Evolutionary conservation across 2,113 vertebrate genomes (phyloP), one percentile per base, ranked within the genome.

Genomic region (Thymallus thymallus): DNA sequence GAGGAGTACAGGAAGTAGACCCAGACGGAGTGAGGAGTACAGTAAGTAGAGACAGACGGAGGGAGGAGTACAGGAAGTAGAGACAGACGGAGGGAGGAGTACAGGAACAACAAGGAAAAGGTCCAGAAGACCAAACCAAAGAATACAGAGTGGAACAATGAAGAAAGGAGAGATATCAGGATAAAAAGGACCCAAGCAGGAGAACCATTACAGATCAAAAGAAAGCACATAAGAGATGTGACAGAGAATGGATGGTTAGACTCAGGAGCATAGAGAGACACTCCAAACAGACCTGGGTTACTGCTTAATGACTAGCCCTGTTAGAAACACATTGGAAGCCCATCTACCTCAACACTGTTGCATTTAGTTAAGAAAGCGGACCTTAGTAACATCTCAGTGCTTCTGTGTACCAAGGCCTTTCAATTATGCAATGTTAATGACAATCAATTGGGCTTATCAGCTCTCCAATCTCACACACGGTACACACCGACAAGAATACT

Each of bases 381-480:
- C 78, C 81, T 84, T 35, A 67, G 29, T 7, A 63, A 41, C 45
- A 85, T 69, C 82, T 23, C 32, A 76, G 18, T 26, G 64, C 73
- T 51, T 69, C 13, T 62, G 66, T 76, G 18, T 56, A 80, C 66
- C 41, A 68, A 9, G 20, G 3, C 32, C 64, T 64, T 65, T 23
- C 23, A 71, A 26, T 58, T 35, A 10, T 46, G 16, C 66, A 75
- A 79, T 61, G 73, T 65, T 71, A 78, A 29, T 18, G 64, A 10
- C 29, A 14, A 71, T 35, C 32, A 60, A 68, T 24, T 35, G 12
- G n/a, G 63, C 63, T 64, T 24, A 69, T 62, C 12, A 74, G 22
- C 18, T 75, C 32, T 80, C 68, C 32, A 67, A 75, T 51, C 80
- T 73, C 62, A 85, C 73, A 82, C 69, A 76, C 68, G 12, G 26